Conservation (phyloP, 2,888 invertebrate species). For the Lamellibrachia columna region DNA sequence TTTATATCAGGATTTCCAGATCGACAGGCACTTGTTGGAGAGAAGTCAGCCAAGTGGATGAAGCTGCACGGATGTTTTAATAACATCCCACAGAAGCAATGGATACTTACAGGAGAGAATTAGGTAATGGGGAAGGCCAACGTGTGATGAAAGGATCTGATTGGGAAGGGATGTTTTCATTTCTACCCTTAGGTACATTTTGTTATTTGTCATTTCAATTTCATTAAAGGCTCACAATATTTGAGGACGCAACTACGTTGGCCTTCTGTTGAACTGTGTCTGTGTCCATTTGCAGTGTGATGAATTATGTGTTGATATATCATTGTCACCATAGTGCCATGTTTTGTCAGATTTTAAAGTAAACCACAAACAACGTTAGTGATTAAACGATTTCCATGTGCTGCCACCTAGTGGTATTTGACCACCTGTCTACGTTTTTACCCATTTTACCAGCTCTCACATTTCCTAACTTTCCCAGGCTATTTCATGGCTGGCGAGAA, state of each 20-base stretch:
- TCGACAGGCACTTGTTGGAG: not conserved
- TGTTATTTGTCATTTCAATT: not conserved
- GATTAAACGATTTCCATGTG: too few species aligned
- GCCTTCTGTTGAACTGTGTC: not conserved
- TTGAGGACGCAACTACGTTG: not conserved
- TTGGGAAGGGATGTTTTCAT: not conserved
- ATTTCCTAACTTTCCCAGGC: too few species aligned
- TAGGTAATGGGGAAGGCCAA: too few species aligned
- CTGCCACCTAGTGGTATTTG: too few species aligned
- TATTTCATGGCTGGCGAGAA: too few species aligned
- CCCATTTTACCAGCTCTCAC: too few species aligned
- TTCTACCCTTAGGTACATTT: constrained; percentile 16
- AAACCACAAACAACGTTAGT: not conserved
- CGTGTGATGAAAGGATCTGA: not conserved
- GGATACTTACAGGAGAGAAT: not conserved
- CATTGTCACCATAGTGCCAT: not conserved
- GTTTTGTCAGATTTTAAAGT: not conserved
- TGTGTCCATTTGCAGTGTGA: not conserved
- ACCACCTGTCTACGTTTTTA: too few species aligned
- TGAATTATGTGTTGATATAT: not conserved
- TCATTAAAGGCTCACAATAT: not conserved
- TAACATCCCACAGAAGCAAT: not conserved
- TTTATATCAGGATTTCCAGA: not conserved
- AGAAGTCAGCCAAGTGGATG: not conserved
- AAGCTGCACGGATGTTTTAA: not conserved